Evolutionary conservation across 2,888 invertebrate genomes (phyloP), one percentile per base, ranked within the genome.

Genomic region (Ypsolopha sequella): DNA sequence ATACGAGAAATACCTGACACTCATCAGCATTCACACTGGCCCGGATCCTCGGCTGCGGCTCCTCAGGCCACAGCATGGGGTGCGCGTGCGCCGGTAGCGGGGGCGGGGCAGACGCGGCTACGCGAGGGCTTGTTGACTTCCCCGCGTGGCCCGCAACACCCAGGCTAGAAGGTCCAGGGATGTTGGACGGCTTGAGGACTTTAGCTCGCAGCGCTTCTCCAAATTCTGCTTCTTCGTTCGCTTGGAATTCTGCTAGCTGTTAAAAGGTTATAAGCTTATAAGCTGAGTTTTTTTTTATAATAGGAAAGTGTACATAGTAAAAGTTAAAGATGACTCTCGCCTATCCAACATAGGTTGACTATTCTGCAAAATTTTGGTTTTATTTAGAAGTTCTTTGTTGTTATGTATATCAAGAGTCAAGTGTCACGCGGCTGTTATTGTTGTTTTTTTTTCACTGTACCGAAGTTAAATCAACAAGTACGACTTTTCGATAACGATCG

Each of bases 161-260:
- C 24, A 24, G 24, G 24, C 24, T 24, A 50, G 55, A 33, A 41
- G 53, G 53, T 58, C 36, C 34, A 33, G 49, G 33, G 51, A n/a
- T 44, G 44, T 8, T 41, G 48, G 55, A 33, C 41, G 53, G 53
- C 57, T 44, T 14, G 13, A 45, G 33, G 51, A n/a, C 36, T 36
- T 11, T 41, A 8, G n/a, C n/a, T 14, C 38, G 7, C n/a, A 45
- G 53, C 2, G 64, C 69, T 1, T 66, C 62, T 0, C 74, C 80
- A 11, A 82, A 81, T 48, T 73, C 74, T 43, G 70, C 68, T 55
- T 82, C 82, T 56, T 84, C 84, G n/a, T 81, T 68, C 0, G 77
- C 80, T 77, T 84, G 84, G 52, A 82, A 84, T 57, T 81, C 81
- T 10, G 82, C 81, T n/a, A 82, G 56, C 82, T 84, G 56, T 2